A percentile compares a stretch with the other conserved stretches of the same genome.
Evolutionary conservation across 2,113 vertebrate genomes (phyloP).

Genomic region (Nesospiza acunhae): DNA sequence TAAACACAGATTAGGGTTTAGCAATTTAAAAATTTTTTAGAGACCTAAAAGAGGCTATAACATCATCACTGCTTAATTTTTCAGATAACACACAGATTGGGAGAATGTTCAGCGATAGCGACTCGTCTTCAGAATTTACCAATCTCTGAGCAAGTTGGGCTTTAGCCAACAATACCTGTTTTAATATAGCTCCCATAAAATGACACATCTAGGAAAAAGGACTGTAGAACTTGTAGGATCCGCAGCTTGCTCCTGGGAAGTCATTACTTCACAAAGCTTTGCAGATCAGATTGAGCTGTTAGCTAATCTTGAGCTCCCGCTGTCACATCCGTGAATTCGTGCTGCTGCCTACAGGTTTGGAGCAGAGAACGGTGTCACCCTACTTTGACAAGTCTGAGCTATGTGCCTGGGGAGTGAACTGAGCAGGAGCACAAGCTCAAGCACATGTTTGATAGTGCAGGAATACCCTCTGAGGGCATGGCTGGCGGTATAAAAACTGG

Average conservation of each 20-base stretch:
- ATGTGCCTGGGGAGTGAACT: neutral
- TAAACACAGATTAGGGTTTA: neutral
- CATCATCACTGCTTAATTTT: neutral
- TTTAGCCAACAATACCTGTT: neutral
- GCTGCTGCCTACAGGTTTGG: neutral
- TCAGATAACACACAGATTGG: neutral
- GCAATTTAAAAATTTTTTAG: neutral
- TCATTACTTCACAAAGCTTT: neutral
- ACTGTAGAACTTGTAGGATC: neutral
- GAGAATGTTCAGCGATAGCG: neutral
- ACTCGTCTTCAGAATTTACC: neutral
- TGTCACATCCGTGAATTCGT: neutral
- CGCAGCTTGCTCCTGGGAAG: neutral
- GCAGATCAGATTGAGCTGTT: neutral
- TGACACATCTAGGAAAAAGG: neutral
- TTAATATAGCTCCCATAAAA: neutral
- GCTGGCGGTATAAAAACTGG: neutral
- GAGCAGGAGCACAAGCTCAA: rapidly evolving
- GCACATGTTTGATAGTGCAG: rapidly evolving
- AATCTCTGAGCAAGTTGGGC: neutral
- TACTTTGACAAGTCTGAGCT: neutral
- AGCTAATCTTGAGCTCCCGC: neutral
- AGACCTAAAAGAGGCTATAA: neutral
- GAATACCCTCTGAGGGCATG: neutral
- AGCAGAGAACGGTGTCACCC: neutral